phyloP scores from a whole-genome alignment of 2,888 invertebrate species.

The Helleia helle region DNA sequence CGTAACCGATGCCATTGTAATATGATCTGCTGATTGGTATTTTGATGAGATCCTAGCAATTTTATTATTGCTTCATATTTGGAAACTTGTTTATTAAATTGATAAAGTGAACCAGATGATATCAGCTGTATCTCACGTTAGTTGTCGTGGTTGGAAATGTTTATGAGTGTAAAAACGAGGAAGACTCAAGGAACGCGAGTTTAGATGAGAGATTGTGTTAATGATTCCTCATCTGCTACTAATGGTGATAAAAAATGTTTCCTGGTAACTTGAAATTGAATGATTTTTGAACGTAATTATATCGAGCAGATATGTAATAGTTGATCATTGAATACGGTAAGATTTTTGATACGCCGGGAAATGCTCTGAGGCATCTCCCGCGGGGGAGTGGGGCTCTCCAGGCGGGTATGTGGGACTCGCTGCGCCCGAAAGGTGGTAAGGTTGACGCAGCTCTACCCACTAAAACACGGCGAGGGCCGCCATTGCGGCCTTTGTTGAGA shows the following conservation, averaged over 20 bases:
- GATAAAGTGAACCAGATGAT: conserved; percentile 26
- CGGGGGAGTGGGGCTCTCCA: no score
- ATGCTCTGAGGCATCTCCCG: no score
- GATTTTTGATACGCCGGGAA: no score
- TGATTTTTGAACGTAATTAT: no score
- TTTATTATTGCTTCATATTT: conserved; percentile 36
- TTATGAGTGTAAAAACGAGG: conserved; percentile 22
- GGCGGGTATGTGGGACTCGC: no score
- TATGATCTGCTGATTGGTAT: conserved; percentile 55
- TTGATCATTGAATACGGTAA: no score
- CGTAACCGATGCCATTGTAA: conserved; percentile 42
- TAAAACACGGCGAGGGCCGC: no score
- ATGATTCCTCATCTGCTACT: conserved; percentile 20
- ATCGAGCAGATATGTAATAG: no score
- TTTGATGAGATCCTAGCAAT: conserved; percentile 47
- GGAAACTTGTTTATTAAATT: conserved; percentile 31
- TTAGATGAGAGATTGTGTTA: conserved; percentile 24
- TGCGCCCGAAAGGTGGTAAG: no score
- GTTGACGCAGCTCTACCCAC: no score
- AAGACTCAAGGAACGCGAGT: conserved; percentile 17
- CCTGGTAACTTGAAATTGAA: background rate
- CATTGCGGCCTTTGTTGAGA: no score
- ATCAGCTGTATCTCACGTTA: conserved; percentile 21
- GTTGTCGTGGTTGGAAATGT: conserved; percentile 16
- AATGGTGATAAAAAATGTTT: conserved; percentile 14